A percentile compares a stretch with the other conserved stretches of the same genome.
phyloP scores from a whole-genome alignment of 2,888 invertebrate genomes.

The Aporophyla lueneburgensis region DNA sequence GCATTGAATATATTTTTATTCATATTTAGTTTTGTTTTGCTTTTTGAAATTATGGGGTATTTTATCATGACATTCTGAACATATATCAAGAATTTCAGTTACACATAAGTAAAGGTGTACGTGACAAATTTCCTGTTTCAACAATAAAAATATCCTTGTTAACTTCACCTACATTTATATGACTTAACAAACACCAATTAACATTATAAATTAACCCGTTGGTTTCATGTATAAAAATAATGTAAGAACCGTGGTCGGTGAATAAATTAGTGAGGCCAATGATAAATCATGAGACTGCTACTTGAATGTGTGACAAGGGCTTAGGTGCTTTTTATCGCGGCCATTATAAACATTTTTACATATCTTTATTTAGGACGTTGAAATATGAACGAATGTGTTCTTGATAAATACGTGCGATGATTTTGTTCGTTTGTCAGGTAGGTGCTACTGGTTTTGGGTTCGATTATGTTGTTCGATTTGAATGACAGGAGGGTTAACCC shows the following conservation, averaged over 20 bases:
- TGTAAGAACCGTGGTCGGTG: constrained; percentile 62
- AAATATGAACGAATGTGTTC: constrained; percentile 60
- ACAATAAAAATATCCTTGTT: constrained; percentile 58
- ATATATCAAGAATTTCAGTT: constrained; percentile 7
- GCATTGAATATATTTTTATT: not conserved
- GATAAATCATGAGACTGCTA: constrained; percentile 70
- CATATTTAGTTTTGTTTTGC: not conserved
- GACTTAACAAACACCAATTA: constrained; percentile 78
- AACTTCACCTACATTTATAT: constrained; percentile 61
- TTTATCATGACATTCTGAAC: not conserved
- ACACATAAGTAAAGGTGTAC: constrained; percentile 11
- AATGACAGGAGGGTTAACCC: constrained; percentile 41
- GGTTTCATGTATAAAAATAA: constrained; percentile 74
- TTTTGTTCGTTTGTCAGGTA: constrained; percentile 54
- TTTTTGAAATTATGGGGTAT: not conserved
- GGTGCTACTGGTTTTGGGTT: constrained; percentile 54
- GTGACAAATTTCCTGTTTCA: constrained; percentile 35
- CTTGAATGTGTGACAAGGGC: constrained; percentile 65
- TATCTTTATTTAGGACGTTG: constrained; percentile 56
- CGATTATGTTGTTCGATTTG: constrained; percentile 51
- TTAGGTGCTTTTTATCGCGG: constrained; percentile 49
- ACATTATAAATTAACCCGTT: constrained; percentile 78
- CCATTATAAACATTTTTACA: constrained; percentile 58
- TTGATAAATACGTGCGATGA: constrained; percentile 58
- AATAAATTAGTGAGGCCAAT: constrained; percentile 70